Conservation (phyloP, 2,797 vertebrate species). For the Nannoperca obscura region DNA sequence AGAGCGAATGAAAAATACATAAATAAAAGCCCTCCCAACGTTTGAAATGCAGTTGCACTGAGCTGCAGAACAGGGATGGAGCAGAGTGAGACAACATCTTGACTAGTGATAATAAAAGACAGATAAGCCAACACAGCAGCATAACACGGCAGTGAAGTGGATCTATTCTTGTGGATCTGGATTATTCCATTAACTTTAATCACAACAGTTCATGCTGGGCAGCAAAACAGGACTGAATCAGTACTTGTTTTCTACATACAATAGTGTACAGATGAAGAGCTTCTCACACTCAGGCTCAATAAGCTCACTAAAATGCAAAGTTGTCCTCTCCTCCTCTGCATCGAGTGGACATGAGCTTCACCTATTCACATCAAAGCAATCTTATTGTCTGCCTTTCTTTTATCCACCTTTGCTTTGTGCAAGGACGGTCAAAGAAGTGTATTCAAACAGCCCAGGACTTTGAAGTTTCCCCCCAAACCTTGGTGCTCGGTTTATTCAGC, state of each 20-base stretch:
- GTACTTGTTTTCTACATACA: conserved; percentile 15
- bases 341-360: conserved; percentile 47
- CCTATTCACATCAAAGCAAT: conserved; percentile 70
- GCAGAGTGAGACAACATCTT: not conserved
- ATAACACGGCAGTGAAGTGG: not conserved
- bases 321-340: conserved; percentile 42
- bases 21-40: not conserved
- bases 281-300: conserved; percentile 37
- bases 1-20: conserved; percentile 11
- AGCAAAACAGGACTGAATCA: not conserved
- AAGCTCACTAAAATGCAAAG: conserved; percentile 58
- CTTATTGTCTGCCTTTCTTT: conserved; percentile 60
- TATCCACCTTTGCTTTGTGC: conserved; percentile 50
- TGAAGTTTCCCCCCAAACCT: conserved; percentile 56
- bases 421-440: conserved; percentile 54
- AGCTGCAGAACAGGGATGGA: not conserved
- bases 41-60: not conserved
- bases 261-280: conserved; percentile 34
- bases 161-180: not conserved
- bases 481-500: conserved; percentile 26
- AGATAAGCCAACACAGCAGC: not conserved
- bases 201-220: not conserved
- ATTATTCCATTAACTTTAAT: conserved; percentile 16
- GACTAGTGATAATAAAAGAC: not conserved
- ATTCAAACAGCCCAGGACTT: conserved; percentile 58